phyloP scores from a whole-genome alignment of 2,113 vertebrate genomes.

The Cyanoderma ruficeps region DNA sequence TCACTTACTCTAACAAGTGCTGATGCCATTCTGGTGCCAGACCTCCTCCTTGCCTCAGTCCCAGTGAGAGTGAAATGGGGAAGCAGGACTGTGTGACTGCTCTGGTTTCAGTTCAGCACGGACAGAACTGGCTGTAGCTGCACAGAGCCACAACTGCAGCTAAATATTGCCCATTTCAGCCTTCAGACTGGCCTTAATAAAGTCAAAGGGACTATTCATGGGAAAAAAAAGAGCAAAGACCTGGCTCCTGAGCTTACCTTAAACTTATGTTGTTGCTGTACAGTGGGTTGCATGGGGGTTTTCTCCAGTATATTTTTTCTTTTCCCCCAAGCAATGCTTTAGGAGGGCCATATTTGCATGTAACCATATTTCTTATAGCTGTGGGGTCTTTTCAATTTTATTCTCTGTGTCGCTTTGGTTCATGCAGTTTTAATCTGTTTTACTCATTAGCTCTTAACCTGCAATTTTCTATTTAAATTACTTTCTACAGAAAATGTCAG shows the following conservation, averaged over 20 bases:
- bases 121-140: not conserved
- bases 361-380: not conserved
- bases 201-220: not conserved
- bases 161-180: not conserved
- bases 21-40: not conserved
- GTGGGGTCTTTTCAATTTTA: not conserved
- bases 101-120: not conserved
- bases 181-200: not conserved
- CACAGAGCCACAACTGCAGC: not conserved
- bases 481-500: not conserved
- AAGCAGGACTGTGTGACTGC: not conserved
- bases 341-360: not conserved
- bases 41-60: not conserved
- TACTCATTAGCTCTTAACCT: not conserved
- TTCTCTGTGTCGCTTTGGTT: not conserved
- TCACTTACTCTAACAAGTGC: not conserved
- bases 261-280: not conserved
- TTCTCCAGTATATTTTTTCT: not conserved
- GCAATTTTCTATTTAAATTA: not conserved
- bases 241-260: not conserved
- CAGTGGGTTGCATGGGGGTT: not conserved
- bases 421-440: not conserved
- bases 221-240: not conserved
- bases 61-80: slow-evolving; percentile 5
- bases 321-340: not conserved